Conservation (phyloP, 2,113 vertebrate species). For the Epinephelus moara region DNA sequence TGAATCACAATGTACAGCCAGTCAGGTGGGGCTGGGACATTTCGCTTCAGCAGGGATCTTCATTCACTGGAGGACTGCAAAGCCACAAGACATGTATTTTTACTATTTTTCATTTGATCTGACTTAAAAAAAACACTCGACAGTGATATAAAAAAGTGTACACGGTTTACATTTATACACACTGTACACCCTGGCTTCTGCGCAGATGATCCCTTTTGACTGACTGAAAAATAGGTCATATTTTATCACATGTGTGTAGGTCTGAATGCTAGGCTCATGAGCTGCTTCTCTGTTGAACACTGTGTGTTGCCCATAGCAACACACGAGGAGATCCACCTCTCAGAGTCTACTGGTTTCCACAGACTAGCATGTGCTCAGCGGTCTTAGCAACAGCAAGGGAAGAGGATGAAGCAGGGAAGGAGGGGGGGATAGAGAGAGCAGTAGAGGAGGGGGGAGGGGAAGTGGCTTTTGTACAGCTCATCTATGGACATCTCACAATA, state of each 20-base stretch:
- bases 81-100: background rate
- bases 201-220: constrained; percentile 31
- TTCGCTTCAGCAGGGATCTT: constrained; percentile 25
- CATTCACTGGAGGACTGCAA: constrained; percentile 30
- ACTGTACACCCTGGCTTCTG: background rate
- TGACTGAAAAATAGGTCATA: constrained; percentile 68
- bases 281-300: constrained; percentile 53
- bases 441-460: constrained; percentile 68
- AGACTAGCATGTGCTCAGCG: constrained; percentile 51
- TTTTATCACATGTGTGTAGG: constrained; percentile 60
- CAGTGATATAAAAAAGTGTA: background rate
- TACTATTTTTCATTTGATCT: background rate
- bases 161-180: background rate
- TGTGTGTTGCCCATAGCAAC: constrained; percentile 83
- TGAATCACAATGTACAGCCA: constrained; percentile 65
- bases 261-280: constrained; percentile 53
- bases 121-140: background rate
- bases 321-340: constrained; percentile 72
- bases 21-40: constrained; percentile 40
- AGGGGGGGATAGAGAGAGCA: constrained; percentile 51
- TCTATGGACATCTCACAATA: constrained; percentile 53
- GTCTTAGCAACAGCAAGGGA: constrained; percentile 80
- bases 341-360: constrained; percentile 69
- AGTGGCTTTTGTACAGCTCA: constrained; percentile 41
- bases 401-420: constrained; percentile 64